A percentile compares a stretch with the other conserved stretches of the same genome.
Conservation (phyloP, 1,140 invertebrate genomes). For the Dicyema japonicum region DNA sequence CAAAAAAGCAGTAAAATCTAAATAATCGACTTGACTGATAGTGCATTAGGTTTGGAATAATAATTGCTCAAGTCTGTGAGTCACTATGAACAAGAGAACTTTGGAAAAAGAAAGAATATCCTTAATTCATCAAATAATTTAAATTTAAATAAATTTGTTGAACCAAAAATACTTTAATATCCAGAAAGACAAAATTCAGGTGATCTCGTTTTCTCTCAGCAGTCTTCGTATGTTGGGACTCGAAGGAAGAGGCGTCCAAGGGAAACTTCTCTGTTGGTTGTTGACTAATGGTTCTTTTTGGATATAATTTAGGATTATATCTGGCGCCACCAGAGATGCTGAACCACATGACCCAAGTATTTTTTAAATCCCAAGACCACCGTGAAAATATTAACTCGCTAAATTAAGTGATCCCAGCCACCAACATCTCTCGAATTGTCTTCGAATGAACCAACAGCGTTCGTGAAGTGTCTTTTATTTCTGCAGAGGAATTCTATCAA, state of each 20-base stretch:
- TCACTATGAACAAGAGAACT: slow-evolving; percentile 54
- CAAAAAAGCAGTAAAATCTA: slow-evolving; percentile 59
- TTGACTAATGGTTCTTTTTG: slow-evolving; percentile 52
- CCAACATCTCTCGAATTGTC: no score
- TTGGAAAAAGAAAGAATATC: slow-evolving; percentile 61
- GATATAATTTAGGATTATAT: slow-evolving; percentile 65
- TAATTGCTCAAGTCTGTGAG: slow-evolving; percentile 57
- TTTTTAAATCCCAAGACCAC: no score
- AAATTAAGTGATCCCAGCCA: no score
- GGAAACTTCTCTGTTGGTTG: slow-evolving; percentile 17
- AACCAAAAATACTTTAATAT: slow-evolving; percentile 53
- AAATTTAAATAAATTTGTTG: slow-evolving; percentile 66
- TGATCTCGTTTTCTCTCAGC: no score
- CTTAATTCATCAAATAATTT: slow-evolving; percentile 62
- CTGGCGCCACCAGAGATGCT: no score
- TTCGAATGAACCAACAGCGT: no score
- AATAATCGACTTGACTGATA: slow-evolving; percentile 74
- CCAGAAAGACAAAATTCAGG: slow-evolving; percentile 51
- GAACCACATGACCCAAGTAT: no score
- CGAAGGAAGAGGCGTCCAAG: no score
- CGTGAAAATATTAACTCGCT: no score
- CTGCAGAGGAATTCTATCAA: no score
- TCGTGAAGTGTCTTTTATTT: no score
- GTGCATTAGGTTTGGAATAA: slow-evolving; percentile 60
- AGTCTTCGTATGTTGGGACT: no score